Conservation (phyloP, 2,888 invertebrate genomes). For the Blera fallax region DNA sequence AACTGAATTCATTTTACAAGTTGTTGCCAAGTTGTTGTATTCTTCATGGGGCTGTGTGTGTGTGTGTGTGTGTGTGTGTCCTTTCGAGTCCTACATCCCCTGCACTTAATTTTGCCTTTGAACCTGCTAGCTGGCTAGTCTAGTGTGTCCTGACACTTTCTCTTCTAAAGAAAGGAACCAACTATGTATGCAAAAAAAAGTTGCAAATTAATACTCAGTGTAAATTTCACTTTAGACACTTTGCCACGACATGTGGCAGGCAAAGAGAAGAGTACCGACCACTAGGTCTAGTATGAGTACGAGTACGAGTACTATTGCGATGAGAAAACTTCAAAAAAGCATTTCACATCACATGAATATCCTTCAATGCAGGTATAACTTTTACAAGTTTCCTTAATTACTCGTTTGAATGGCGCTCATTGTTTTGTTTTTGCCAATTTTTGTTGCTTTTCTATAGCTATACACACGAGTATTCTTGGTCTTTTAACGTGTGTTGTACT, state of each 20-base stretch:
- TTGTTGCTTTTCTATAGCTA: background rate
- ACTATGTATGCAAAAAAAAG: slow-evolving; percentile 22
- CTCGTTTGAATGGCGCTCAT: slow-evolving; percentile 69
- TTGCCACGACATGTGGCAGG: background rate
- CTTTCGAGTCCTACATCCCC: background rate
- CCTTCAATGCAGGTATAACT: slow-evolving; percentile 69
- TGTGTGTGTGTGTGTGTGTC: too few relatives aligned
- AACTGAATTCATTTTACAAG: slow-evolving; percentile 64
- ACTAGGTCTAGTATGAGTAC: background rate
- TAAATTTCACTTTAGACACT: slow-evolving; percentile 40
- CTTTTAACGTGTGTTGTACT: too few relatives aligned
- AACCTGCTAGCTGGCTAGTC: background rate
- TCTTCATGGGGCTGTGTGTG: too few relatives aligned
- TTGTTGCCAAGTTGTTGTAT: slow-evolving; percentile 53
- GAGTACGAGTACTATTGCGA: background rate
- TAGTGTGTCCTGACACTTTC: background rate
- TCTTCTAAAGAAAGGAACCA: background rate
- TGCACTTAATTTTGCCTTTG: background rate
- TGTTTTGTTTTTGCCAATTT: slow-evolving; percentile 32
- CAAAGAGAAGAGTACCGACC: background rate
- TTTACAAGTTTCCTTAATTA: slow-evolving; percentile 73
- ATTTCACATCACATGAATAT: slow-evolving; percentile 16
- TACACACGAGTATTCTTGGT: background rate
- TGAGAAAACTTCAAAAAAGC: slow-evolving; percentile 17
- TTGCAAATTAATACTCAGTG: slow-evolving; percentile 53